Base-by-base conservation (phyloP, 2,888 invertebrate genomes). In the Salpingus planirostris region DNA sequence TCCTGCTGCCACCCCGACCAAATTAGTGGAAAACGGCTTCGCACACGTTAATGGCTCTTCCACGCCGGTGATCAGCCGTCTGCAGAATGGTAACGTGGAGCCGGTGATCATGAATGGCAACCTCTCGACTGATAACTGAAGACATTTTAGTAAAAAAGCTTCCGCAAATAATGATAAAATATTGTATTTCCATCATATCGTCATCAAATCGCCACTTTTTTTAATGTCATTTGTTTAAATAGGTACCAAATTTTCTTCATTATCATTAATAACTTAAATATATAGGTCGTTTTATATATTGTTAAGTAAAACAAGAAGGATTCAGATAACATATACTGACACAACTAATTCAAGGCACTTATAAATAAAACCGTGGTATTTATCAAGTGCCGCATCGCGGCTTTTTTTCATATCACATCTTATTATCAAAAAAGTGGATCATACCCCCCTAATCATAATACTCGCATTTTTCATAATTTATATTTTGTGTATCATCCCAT, bases 1-100 rank as follows among this genome's bases (percentile, higher is more conserved):
- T 28, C 60, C 62, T 13, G 54, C 53, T 11, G 44, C 52, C 3
- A 58, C 57, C 24, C 61, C 59, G 21, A 61, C 56, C 18, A 60
- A 60, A 45, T 47, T 50, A 24, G 36, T 49, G 31, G 48, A 52
- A 39, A 60, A 59, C 36, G 59, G 57, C 29, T 57, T 52, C 33
- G 48, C 46, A 34, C 46, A 42, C 33, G 38, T 44, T 34, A 60
- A 54, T 41, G 56, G 55, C 8, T 44, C 43, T 24, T 49, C 50
- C 24, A 51, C 54, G 25, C 50, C 51, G 13, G 21, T 40, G 26
- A n/a, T 12, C 11, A n/a, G n/a, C n/a, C n/a, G n/a, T n/a, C 5
- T 42, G 6, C 46, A 44, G 26, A 56, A 56, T 29, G 55, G 55
- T 10, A 51, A 49, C 30, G 34, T 48, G 31, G 46, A 50, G 13